Base-by-base conservation (phyloP, 2,797 vertebrate genomes). In the Enteromius fasciolatus region DNA sequence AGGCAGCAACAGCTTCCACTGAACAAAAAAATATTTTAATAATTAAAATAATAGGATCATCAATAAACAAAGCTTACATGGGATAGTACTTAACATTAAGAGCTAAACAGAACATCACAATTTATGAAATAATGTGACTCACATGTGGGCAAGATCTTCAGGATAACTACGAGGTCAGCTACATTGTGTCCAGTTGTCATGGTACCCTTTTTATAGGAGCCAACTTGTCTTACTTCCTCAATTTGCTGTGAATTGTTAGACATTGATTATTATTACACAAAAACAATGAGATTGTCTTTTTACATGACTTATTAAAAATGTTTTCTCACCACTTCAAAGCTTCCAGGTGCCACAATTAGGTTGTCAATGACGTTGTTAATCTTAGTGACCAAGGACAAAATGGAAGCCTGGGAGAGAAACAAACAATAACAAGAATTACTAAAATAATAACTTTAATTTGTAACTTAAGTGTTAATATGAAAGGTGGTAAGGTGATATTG, bases 311-410 rank as follows among this genome's bases (percentile, higher is more conserved):
- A 31, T 12, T 25, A 31, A 23, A 81, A 44, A 25, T 75, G 33
- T 17, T 4, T 18, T 31, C 96, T 96, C 84, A 99, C 98, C 96
- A 99, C 98, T 96, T 99, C 98, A 76, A 99, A 99, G 10, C 94
- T 99, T 0, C 98, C 98, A 0, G 98, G 98, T 0, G 98, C 98
- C 52, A 99, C 98, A 0, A 99, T 99, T 81, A 99, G 90, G 87
- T 99, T 99, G 86, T 99, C 98, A 0, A 99, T 98, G 73, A 99
- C 97, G 0, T 98, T 99, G 91, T 99, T 99, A 88, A 99, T 99
- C 91, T 99, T 99, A 46, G 98, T 99, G 87, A 99, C 98, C 90
- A 99, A 92, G 6, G 98, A 99, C 84, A 99, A 93, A 84, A 99
- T 99, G 66, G 97, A 98, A 0, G 98, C 98, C 98, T 99, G 85